phyloP scores from a whole-genome alignment of 2,888 invertebrate species.

The Rotaria sp. region DNA sequence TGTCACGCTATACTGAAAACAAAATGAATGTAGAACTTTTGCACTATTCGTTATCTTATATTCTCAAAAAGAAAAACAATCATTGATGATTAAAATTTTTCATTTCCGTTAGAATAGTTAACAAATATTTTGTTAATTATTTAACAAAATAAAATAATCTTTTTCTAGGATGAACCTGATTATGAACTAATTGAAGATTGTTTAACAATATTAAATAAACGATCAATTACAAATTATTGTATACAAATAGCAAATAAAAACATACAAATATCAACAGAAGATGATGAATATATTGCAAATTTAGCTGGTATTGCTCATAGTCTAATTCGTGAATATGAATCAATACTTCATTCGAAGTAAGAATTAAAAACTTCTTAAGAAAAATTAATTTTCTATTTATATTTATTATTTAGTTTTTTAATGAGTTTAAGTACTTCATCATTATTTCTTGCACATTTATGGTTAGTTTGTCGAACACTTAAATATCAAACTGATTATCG shows the following conservation, averaged over 20 bases:
- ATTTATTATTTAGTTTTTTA: background rate
- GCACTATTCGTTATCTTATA: too few species aligned
- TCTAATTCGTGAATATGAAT: background rate
- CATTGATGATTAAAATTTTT: too few species aligned
- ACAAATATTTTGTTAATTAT: too few species aligned
- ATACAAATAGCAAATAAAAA: background rate
- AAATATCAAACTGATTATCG: background rate
- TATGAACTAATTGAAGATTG: constrained; percentile 8
- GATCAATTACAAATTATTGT: background rate
- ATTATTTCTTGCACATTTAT: background rate
- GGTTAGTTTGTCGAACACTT: background rate
- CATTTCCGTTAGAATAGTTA: too few species aligned
- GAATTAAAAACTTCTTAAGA: background rate
- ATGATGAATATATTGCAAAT: background rate
- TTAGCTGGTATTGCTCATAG: constrained; percentile 6
- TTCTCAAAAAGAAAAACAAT: too few species aligned
- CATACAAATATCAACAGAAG: background rate
- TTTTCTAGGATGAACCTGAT: background rate
- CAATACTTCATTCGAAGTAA: constrained; percentile 9
- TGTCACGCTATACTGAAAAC: too few species aligned
- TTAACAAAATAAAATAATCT: too few species aligned
- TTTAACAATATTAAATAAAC: constrained; percentile 10
- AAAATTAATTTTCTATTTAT: background rate
- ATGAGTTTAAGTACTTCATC: background rate
- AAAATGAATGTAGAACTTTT: too few species aligned